phyloP scores from a whole-genome alignment of 2,888 invertebrate genomes.

The Epirrita christyi region DNA sequence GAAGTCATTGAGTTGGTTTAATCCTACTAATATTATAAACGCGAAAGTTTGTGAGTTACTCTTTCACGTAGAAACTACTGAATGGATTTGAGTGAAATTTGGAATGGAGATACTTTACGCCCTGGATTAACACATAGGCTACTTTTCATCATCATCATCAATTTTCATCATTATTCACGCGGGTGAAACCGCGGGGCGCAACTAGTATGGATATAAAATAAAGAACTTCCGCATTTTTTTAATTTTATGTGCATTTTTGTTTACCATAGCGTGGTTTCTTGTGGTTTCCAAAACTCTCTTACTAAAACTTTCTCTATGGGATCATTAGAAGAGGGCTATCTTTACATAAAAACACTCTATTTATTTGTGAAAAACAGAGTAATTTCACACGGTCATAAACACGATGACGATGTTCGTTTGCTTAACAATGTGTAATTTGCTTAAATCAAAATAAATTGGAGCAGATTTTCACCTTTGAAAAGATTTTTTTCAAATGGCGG shows the following conservation, averaged over 20 bases:
- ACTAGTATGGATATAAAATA: no score
- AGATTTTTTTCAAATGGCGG: background rate
- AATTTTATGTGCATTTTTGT: background rate
- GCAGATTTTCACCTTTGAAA: background rate
- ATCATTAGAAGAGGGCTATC: slow-evolving; percentile 1
- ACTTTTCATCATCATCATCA: no score
- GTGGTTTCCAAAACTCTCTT: no score
- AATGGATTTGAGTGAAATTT: no score
- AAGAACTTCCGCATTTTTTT: background rate
- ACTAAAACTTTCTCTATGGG: slow-evolving; percentile 6
- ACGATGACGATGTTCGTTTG: slow-evolving; percentile 22
- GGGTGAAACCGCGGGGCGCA: no score
- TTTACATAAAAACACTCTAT: slow-evolving; percentile 6
- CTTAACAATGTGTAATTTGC: slow-evolving; percentile 16
- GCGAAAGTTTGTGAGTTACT: no score
- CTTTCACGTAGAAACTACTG: no score
- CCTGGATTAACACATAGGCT: no score
- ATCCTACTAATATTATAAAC: no score
- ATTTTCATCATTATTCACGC: no score
- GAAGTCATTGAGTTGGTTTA: no score
- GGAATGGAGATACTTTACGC: no score
- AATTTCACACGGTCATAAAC: slow-evolving; percentile 34
- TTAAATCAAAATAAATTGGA: background rate
- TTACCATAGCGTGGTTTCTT: background rate
- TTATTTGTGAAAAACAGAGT: slow-evolving; percentile 6